Percentiles rank a stretch among this genome's conserved stretches.
phyloP scores from a whole-genome alignment of 23 tunicate species.

The Trididemnum miniatum region DNA sequence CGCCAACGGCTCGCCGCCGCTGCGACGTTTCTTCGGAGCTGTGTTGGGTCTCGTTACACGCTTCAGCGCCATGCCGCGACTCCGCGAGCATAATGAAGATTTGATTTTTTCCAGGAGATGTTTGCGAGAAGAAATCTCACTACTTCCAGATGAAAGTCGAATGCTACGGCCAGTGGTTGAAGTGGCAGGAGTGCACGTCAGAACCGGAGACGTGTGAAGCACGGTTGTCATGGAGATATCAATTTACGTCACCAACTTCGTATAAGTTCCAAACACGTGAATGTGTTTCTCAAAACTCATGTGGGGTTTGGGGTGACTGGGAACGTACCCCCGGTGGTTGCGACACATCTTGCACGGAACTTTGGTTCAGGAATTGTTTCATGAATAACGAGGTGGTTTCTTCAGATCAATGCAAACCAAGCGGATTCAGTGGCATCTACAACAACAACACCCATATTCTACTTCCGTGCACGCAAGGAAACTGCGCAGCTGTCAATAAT shows the following conservation, averaged over 20 bases:
- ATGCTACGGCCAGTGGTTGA: not conserved
- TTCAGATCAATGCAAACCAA: not conserved
- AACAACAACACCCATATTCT: not conserved
- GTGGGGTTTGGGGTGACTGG: constrained; percentile 2
- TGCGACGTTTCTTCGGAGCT: too few species aligned
- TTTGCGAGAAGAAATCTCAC: not conserved
- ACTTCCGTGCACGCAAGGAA: not conserved
- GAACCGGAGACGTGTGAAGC: not conserved
- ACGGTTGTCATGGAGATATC: not conserved
- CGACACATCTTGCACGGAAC: not conserved
- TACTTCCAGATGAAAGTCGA: constrained; percentile 3
- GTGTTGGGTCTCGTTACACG: too few species aligned
- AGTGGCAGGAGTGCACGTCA: not conserved
- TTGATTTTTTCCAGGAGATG: not conserved
- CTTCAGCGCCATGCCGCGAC: too few species aligned
- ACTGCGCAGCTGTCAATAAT: not conserved
- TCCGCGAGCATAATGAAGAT: too few species aligned
- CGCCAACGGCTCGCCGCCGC: too few species aligned
- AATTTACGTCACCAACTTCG: not conserved
- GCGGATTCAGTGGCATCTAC: not conserved
- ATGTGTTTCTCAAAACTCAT: not conserved
- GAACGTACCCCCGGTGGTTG: not conserved
- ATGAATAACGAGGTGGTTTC: not conserved
- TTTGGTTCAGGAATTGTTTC: not conserved
- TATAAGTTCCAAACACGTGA: not conserved